Evolutionary conservation across 1,140 invertebrate species (phyloP).

Genomic region (Drosophila ohnishii): DNA sequence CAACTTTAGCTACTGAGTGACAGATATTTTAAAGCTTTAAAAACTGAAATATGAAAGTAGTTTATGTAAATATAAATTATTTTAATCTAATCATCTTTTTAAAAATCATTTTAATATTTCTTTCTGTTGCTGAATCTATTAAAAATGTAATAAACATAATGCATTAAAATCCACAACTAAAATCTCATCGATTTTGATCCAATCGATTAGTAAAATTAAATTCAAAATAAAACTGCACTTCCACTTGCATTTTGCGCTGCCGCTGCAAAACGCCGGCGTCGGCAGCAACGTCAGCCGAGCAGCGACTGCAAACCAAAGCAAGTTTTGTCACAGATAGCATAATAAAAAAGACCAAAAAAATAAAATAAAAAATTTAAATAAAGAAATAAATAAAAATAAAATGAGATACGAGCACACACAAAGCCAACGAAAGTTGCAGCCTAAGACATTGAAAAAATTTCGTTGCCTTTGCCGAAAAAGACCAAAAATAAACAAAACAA

Average conservation of each 20-base stretch:
- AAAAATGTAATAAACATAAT: no score
- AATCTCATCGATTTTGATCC: conserved; percentile 3
- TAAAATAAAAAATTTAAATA: conserved; percentile 15
- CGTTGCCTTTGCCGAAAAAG: conserved; percentile 58
- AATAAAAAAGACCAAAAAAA: conserved; percentile 10
- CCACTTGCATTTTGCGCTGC: conserved; percentile 35
- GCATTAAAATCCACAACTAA: no score
- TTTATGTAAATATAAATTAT: no score
- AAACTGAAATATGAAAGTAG: no score
- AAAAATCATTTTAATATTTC: no score
- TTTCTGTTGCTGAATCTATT: no score
- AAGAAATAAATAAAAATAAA: conserved; percentile 33
- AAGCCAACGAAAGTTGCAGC: conserved; percentile 63
- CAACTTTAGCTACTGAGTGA: no score
- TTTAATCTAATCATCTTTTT: no score
- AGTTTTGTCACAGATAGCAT: conserved; percentile 57
- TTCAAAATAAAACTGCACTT: conserved; percentile 20
- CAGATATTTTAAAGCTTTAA: no score
- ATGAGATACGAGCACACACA: conserved; percentile 22
- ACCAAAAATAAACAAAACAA: conserved; percentile 15
- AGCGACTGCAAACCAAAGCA: conserved; percentile 48
- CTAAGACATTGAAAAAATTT: conserved; percentile 68
- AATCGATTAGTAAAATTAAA: conserved; percentile 18
- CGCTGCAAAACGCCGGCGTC: conserved; percentile 24
- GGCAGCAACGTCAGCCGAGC: conserved; percentile 17